Conservation (phyloP, 1,140 invertebrate genomes). For the Prorops nasuta region DNA sequence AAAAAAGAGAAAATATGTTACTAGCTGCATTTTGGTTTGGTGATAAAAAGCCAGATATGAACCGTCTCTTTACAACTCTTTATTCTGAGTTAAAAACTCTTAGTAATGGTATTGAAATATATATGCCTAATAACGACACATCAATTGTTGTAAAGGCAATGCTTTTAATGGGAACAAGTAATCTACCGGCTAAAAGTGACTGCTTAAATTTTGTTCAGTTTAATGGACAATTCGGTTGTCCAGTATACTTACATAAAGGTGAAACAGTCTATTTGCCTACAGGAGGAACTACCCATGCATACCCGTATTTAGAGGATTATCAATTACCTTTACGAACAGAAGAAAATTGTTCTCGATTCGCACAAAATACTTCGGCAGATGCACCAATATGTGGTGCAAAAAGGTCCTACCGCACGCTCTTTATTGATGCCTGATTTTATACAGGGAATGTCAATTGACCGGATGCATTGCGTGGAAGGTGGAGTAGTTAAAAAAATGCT, state of each 20-base stretch:
- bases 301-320: not conserved
- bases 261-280: constrained; percentile 3
- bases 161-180: constrained; percentile 16
- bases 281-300: constrained; percentile 6
- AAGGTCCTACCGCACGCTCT: constrained; percentile 11
- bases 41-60: constrained; percentile 18
- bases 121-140: constrained; percentile 4
- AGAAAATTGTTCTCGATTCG: not conserved
- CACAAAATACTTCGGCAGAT: not conserved
- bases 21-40: constrained; percentile 25
- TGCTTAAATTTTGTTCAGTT: constrained; percentile 19
- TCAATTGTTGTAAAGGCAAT: constrained; percentile 14
- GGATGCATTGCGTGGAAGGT: constrained; percentile 25
- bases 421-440: constrained; percentile 23
- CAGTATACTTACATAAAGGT: constrained; percentile 11
- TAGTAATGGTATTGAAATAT: constrained; percentile 7
- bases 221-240: constrained; percentile 15
- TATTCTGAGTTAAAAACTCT: constrained; percentile 14
- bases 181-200: constrained; percentile 15
- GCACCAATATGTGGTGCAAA: constrained; percentile 13
- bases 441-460: constrained; percentile 17
- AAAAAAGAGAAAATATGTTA: constrained; percentile 27
- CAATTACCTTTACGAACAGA: constrained; percentile 4
- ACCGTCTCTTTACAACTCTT: constrained; percentile 14
- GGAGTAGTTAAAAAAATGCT: constrained; percentile 14